A percentile compares a stretch with the other conserved stretches of the same genome.
phyloP scores from a whole-genome alignment of 2,797 vertebrate species.

The Anableps anableps region DNA sequence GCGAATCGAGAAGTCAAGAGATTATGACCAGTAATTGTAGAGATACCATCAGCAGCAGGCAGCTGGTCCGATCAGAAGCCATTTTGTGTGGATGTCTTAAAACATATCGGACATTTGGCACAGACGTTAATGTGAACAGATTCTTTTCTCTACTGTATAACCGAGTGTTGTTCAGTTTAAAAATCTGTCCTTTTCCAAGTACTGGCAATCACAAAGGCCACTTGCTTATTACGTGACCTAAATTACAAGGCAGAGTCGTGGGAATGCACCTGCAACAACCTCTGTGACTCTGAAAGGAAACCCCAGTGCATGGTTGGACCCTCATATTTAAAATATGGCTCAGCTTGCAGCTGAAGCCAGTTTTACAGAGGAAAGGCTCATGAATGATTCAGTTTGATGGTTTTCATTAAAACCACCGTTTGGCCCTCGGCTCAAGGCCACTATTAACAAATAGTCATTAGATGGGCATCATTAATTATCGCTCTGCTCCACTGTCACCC shows the following conservation, averaged over 20 bases:
- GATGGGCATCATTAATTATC: conserved; percentile 69
- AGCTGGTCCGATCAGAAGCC: background rate
- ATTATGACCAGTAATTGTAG: background rate
- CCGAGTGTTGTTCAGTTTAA: background rate
- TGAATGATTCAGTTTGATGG: conserved; percentile 56
- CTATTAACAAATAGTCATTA: conserved; percentile 70
- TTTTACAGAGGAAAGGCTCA: conserved; percentile 62
- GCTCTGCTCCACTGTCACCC: conserved; percentile 58
- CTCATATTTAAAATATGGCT: conserved; percentile 29
- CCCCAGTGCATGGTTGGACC: background rate
- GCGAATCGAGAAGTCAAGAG: background rate
- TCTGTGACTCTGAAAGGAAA: background rate
- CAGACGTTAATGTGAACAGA: too few species aligned
- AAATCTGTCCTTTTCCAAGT: background rate
- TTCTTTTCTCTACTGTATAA: background rate
- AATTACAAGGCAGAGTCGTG: conserved; percentile 2
- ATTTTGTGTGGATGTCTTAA: background rate
- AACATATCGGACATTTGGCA: background rate
- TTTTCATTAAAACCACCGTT: conserved; percentile 71
- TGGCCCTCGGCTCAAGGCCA: conserved; percentile 55
- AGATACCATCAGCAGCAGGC: background rate
- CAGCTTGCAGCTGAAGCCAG: conserved; percentile 45
- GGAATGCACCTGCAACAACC: background rate
- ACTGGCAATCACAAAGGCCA: background rate
- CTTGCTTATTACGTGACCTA: background rate